Percentiles rank a stretch among this genome's conserved stretches.
Conservation (phyloP, 1,140 invertebrate genomes). For the Halictus rubicundus region DNA sequence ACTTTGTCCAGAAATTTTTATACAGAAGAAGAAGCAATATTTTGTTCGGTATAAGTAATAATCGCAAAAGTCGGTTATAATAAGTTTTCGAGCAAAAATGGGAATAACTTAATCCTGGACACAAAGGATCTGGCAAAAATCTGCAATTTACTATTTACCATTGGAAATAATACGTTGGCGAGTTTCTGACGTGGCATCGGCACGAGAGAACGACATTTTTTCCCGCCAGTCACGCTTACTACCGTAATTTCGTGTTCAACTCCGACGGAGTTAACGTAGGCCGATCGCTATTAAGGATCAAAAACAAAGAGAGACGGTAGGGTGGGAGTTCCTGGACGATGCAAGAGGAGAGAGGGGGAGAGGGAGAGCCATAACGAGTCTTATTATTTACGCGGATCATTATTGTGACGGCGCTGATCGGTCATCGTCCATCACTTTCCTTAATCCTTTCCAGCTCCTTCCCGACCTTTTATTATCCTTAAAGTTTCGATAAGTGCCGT, state of each 20-base stretch:
- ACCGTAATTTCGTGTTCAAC: neutral
- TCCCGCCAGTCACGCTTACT: neutral
- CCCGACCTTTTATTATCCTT: constrained; percentile 66
- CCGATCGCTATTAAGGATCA: constrained; percentile 31
- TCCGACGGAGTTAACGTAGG: neutral
- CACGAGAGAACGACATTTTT: constrained; percentile 7
- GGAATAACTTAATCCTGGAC: neutral
- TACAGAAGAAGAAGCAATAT: too few species aligned
- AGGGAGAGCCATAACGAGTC: constrained; percentile 69
- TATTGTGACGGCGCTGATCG: constrained; percentile 78
- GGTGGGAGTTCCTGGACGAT: too few species aligned
- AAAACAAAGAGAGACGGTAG: constrained; percentile 56
- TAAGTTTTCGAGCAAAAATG: too few species aligned
- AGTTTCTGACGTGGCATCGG: neutral
- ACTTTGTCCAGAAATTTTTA: too few species aligned
- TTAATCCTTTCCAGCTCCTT: constrained; percentile 59
- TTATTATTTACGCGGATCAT: constrained; percentile 78
- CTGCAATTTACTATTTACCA: too few species aligned
- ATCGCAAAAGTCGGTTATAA: too few species aligned
- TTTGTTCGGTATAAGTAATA: too few species aligned
- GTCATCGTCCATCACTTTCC: constrained; percentile 76
- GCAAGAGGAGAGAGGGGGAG: constrained; percentile 30
- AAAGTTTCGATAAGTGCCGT: constrained; percentile 67
- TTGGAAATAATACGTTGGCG: neutral
- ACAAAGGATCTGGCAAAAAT: too few species aligned